phyloP scores from a whole-genome alignment of 1,140 invertebrate genomes.

The Micrasema minimum region DNA sequence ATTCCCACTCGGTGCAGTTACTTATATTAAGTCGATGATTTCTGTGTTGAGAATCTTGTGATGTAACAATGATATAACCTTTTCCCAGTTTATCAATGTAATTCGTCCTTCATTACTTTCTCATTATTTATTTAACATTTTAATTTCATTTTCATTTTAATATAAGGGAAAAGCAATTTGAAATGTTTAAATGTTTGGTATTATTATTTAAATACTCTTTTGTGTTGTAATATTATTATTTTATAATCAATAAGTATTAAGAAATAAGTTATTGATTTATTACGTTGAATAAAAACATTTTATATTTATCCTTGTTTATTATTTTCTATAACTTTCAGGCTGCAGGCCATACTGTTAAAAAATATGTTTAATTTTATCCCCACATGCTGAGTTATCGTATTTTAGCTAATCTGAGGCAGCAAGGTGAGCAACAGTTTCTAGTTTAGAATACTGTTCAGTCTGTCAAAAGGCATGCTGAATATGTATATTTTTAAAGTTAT shows the following conservation, averaged over 20 bases:
- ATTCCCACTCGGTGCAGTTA: constrained; percentile 32
- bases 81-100: background rate
- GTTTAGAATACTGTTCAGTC: too few species aligned
- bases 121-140: constrained; percentile 4
- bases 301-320: too few species aligned
- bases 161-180: constrained; percentile 10
- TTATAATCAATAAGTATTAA: constrained; percentile 24
- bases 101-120: background rate
- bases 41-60: background rate
- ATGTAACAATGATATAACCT: background rate
- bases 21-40: background rate
- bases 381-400: too few species aligned
- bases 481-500: too few species aligned
- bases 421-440: too few species aligned
- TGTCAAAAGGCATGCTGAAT: too few species aligned
- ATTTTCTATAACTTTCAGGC: too few species aligned
- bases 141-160: background rate
- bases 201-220: constrained; percentile 32
- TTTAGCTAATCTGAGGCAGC: too few species aligned
- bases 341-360: too few species aligned
- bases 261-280: constrained; percentile 22
- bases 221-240: constrained; percentile 13
- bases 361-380: too few species aligned
- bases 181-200: constrained; percentile 13
- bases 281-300: constrained; percentile 29